These are phyloP conservation scores for Scolanthus callimorphus DNA, from an alignment of 92 coral and sea anemone genomes.

Conservation along the genomic window DNA sequence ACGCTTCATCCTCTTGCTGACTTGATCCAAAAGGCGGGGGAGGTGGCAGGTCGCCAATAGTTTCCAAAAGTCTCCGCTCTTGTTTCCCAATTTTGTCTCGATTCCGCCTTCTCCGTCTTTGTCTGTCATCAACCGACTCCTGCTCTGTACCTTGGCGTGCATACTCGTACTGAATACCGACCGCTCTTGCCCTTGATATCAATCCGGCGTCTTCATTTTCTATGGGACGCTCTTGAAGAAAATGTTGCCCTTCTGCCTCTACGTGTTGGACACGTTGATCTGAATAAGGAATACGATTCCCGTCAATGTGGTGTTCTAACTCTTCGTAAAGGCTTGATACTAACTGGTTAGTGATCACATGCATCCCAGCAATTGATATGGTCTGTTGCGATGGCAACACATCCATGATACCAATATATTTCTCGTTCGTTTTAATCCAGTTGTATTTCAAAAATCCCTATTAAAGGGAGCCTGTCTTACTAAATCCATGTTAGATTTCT, in stretches of 20 bases:
- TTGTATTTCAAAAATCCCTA: too few species aligned
- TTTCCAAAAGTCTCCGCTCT: constrained; percentile 16
- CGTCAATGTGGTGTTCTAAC: too few species aligned
- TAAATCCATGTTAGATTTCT: too few species aligned
- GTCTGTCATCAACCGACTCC: constrained; percentile 7
- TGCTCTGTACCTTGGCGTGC: constrained; percentile 13
- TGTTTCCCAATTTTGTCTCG: neutral
- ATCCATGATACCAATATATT: too few species aligned
- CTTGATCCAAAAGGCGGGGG: constrained; percentile 26
- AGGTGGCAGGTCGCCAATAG: constrained; percentile 25
- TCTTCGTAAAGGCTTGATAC: too few species aligned
- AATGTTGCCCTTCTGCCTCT: neutral
- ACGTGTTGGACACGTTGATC: neutral
- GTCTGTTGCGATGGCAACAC: too few species aligned
- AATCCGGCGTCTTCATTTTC: constrained; percentile 8
- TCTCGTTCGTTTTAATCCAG: too few species aligned
- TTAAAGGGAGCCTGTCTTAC: too few species aligned
- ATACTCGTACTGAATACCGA: constrained; percentile 23
- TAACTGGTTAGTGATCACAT: too few species aligned
- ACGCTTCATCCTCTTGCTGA: constrained; percentile 19
- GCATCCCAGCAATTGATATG: too few species aligned
- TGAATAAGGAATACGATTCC: too few species aligned
- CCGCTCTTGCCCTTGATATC: constrained; percentile 18
- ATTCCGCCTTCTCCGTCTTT: constrained; percentile 10
- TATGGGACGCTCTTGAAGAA: too few species aligned